A percentile compares a stretch with the other conserved stretches of the same genome.
Evolutionary conservation across 2,113 vertebrate genomes (phyloP).

Genomic region (Sturnira hondurensis): DNA sequence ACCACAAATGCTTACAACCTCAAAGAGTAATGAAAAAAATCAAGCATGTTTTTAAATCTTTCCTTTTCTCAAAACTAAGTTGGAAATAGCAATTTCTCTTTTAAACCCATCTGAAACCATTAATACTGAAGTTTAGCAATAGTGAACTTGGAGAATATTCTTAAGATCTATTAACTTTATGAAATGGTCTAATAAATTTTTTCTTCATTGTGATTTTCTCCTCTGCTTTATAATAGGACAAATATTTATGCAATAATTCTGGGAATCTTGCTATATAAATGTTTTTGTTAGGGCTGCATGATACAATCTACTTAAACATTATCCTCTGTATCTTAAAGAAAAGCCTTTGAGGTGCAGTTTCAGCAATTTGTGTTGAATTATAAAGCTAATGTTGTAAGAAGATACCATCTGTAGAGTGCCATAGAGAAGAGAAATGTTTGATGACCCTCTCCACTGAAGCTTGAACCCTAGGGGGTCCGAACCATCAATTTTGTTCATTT

Average conservation of each 20-base stretch:
- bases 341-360: constrained; percentile 72
- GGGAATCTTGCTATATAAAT: constrained; percentile 48
- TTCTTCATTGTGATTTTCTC: constrained; percentile 30
- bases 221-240: constrained; percentile 32
- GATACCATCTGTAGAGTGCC: constrained; percentile 51
- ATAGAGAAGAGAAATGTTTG: constrained; percentile 25
- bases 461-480: not conserved
- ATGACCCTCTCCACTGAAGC: not conserved
- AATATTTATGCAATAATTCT: constrained; percentile 35
- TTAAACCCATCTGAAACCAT: not conserved
- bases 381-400: constrained; percentile 62
- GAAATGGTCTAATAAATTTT: constrained; percentile 60
- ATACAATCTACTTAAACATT: constrained; percentile 65
- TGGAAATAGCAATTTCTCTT: constrained; percentile 33
- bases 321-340: constrained; percentile 71
- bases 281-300: constrained; percentile 50
- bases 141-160: constrained; percentile 66
- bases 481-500: not conserved
- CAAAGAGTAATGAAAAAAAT: constrained; percentile 20
- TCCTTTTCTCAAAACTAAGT: constrained; percentile 1
- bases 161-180: constrained; percentile 55
- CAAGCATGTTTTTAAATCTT: constrained; percentile 36
- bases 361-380: constrained; percentile 71
- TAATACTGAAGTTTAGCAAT: constrained; percentile 52
- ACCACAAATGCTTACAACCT: constrained; percentile 2